A percentile compares a stretch with the other conserved stretches of the same genome.
phyloP scores from a whole-genome alignment of 2,113 vertebrate species.

The Microtus pennsylvanicus region DNA sequence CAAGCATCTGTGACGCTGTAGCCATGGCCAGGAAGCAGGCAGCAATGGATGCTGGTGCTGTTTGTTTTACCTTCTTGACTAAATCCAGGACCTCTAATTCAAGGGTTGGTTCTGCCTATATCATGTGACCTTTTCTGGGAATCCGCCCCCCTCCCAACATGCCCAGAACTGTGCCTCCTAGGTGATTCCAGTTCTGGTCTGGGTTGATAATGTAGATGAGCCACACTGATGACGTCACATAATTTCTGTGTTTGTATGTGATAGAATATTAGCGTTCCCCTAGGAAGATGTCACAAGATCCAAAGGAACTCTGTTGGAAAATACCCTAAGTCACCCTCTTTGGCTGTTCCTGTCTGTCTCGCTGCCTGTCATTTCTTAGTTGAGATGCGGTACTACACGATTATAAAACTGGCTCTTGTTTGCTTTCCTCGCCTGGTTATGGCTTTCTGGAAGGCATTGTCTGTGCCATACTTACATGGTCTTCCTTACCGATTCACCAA shows the following conservation, averaged over 20 bases:
- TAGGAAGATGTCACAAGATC: neutral
- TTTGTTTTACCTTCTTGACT: neutral
- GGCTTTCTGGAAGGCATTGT: neutral
- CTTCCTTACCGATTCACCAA: neutral
- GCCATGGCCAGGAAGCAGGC: neutral
- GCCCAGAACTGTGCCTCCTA: neutral
- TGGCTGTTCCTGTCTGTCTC: neutral
- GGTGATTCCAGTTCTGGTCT: neutral
- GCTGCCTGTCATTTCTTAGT: neutral
- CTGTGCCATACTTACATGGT: neutral
- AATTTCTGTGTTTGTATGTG: neutral
- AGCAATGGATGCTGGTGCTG: neutral
- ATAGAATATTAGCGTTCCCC: neutral
- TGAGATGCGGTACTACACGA: neutral
- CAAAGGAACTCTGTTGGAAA: neutral
- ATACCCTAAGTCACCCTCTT: neutral
- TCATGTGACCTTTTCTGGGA: neutral
- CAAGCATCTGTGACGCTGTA: neutral
- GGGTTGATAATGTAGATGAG: neutral
- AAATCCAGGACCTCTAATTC: neutral
- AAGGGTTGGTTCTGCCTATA: neutral
- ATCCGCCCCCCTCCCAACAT: neutral
- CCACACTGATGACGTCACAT: accelerated
- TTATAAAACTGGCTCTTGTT: neutral
- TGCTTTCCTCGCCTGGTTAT: neutral